These are phyloP conservation scores for Tympanoctomys barrerae DNA, from an alignment of 2,797 vertebrate species.

Conservation along the genomic window DNA sequence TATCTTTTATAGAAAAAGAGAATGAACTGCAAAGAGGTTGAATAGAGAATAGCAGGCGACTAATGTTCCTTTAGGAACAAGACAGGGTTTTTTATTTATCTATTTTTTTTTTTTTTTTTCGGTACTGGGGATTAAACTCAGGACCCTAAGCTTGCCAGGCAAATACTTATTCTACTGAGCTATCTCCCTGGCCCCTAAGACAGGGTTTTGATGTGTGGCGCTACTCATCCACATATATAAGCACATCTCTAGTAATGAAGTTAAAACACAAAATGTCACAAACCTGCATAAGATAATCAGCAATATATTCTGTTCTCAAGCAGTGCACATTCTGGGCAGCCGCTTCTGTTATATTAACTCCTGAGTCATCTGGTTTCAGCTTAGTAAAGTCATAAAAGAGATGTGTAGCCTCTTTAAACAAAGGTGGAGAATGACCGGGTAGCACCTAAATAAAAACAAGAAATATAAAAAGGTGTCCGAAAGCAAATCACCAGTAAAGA, in stretches of 20 bases:
- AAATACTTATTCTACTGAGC: no score
- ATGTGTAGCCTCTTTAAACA: slow-evolving; percentile 94
- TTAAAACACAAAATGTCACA: slow-evolving; percentile 32
- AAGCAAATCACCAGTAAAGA: neutral
- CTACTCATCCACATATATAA: neutral
- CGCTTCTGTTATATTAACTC: slow-evolving; percentile 91
- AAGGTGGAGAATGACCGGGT: slow-evolving; percentile 89
- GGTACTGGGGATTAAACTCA: no score
- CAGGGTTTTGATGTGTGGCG: neutral
- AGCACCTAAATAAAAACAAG: slow-evolving; percentile 91
- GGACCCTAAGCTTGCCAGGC: no score
- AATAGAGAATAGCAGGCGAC: neutral
- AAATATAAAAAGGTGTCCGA: neutral
- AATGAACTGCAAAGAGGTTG: neutral
- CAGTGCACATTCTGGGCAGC: slow-evolving; percentile 92
- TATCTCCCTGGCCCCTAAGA: no score
- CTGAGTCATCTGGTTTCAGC: slow-evolving; percentile 92
- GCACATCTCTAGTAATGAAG: neutral
- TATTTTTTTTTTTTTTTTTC: no score
- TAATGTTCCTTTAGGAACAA: neutral
- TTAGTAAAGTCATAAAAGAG: slow-evolving; percentile 96
- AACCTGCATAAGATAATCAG: slow-evolving; percentile 98
- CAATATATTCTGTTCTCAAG: slow-evolving; percentile 97
- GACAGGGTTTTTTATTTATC: no score
- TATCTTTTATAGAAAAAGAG: neutral